phyloP scores from a whole-genome alignment of 2,888 invertebrate genomes.

The Drosophila longiperda region DNA sequence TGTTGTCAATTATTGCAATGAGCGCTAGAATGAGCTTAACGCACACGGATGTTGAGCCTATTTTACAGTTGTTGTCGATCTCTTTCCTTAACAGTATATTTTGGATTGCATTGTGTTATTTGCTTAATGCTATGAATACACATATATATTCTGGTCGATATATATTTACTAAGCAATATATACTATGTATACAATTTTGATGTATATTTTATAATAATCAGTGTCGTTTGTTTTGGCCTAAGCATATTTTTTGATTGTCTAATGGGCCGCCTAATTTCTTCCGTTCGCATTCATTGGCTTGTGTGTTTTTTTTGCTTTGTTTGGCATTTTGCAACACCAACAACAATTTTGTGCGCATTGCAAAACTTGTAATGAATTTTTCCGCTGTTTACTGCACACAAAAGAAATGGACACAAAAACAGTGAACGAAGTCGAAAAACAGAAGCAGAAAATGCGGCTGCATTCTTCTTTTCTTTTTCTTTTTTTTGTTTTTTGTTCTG shows the following conservation, averaged over 20 bases:
- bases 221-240: neutral
- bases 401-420: conserved; percentile 58
- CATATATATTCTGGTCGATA: neutral
- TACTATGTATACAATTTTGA: neutral
- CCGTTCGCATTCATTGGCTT: conserved; percentile 27
- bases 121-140: neutral
- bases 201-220: neutral
- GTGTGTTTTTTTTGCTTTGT: conserved; percentile 12
- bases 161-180: neutral
- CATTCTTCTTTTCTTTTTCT: conserved; percentile 37
- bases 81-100: neutral
- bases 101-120: neutral
- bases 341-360: conserved; percentile 63
- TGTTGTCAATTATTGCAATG: neutral
- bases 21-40: neutral
- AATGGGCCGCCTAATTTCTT: conserved; percentile 32
- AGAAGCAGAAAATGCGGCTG: conserved; percentile 50
- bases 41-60: neutral
- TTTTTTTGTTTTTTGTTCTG: conserved; percentile 48
- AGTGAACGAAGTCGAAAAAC: conserved; percentile 8
- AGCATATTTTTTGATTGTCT: conserved; percentile 18
- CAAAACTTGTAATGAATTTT: conserved; percentile 78
- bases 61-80: neutral
- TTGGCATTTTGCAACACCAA: conserved; percentile 35
- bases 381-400: conserved; percentile 70